phyloP scores from a whole-genome alignment of 64 coral and sea anemone species.

The Montipora cactus region DNA sequence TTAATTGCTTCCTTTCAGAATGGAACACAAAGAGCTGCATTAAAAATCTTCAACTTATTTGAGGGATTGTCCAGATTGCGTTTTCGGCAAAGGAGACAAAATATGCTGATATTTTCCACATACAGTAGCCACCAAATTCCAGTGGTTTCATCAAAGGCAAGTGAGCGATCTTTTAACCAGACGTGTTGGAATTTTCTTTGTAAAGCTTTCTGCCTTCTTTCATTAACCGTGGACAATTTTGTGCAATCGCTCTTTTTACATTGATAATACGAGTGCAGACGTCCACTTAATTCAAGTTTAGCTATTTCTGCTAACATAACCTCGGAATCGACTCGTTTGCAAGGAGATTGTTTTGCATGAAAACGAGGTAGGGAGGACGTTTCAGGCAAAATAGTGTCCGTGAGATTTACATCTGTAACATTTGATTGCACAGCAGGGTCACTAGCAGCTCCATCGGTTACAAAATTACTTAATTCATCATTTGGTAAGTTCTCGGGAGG shows the following conservation, averaged over 20 bases:
- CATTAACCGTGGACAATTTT: constrained; percentile 41
- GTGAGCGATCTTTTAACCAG: background rate
- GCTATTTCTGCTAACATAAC: constrained; percentile 48
- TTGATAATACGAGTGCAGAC: constrained; percentile 37
- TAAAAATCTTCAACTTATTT: constrained; percentile 59
- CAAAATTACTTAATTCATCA: constrained; percentile 9
- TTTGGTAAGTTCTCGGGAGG: constrained; percentile 7
- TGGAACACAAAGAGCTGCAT: constrained; percentile 20
- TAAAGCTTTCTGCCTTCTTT: constrained; percentile 44
- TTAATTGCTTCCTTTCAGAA: constrained; percentile 21
- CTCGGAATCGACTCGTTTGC: constrained; percentile 29
- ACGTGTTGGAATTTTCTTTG: constrained; percentile 33
- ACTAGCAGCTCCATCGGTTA: constrained; percentile 12
- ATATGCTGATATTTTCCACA: constrained; percentile 56
- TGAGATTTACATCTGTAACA: constrained; percentile 3
- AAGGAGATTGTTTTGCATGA: constrained; percentile 2
- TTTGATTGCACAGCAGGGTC: constrained; percentile 4
- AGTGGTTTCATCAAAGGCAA: background rate
- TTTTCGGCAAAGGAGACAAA: constrained; percentile 60
- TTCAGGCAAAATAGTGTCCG: constrained; percentile 20
- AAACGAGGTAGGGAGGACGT: constrained; percentile 5
- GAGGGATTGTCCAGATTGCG: constrained; percentile 41
- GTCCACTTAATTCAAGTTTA: constrained; percentile 37
- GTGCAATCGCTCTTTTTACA: constrained; percentile 43
- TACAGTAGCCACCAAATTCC: constrained; percentile 44